Conservation (phyloP, 2,888 invertebrate species). For the Brachypalpus laphriformis region DNA sequence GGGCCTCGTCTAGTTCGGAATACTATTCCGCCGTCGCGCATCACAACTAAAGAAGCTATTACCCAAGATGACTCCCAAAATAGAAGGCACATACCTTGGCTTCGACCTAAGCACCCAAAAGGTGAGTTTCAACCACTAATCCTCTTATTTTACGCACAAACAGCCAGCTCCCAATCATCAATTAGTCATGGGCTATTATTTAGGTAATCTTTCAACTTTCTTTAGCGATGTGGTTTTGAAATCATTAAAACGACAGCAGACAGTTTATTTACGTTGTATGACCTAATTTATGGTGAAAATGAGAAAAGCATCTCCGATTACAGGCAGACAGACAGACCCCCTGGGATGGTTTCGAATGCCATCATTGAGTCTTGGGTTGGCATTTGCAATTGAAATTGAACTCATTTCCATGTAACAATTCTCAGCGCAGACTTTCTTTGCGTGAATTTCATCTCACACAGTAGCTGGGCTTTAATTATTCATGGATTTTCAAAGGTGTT, state of each 20-base stretch:
- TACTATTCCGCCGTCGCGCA: not conserved
- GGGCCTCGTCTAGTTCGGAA: not conserved
- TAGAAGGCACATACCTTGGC: constrained; percentile 87
- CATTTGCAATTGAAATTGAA: constrained; percentile 16
- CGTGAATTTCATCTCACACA: not conserved
- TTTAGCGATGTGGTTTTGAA: not conserved
- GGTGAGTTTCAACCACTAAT: constrained; percentile 81
- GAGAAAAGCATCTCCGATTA: constrained; percentile 17
- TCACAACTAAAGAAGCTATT: not conserved
- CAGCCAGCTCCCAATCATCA: constrained; percentile 5
- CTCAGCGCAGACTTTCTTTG: constrained; percentile 23
- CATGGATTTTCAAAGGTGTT: constrained; percentile 20
- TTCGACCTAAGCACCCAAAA: constrained; percentile 95
- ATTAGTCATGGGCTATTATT: constrained; percentile 59
- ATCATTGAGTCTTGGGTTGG: no score
- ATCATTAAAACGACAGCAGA: not conserved
- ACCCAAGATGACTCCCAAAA: constrained; percentile 68
- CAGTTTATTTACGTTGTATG: constrained; percentile 12
- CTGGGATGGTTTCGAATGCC: not conserved
- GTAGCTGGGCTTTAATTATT: constrained; percentile 9
- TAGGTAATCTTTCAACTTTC: constrained; percentile 16
- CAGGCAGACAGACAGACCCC: no score
- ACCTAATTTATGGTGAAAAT: constrained; percentile 26
- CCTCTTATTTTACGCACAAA: not conserved
- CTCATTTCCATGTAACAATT: no score